Base-by-base conservation (phyloP, 2,888 invertebrate species). In the Patella ulyssiponensis region DNA sequence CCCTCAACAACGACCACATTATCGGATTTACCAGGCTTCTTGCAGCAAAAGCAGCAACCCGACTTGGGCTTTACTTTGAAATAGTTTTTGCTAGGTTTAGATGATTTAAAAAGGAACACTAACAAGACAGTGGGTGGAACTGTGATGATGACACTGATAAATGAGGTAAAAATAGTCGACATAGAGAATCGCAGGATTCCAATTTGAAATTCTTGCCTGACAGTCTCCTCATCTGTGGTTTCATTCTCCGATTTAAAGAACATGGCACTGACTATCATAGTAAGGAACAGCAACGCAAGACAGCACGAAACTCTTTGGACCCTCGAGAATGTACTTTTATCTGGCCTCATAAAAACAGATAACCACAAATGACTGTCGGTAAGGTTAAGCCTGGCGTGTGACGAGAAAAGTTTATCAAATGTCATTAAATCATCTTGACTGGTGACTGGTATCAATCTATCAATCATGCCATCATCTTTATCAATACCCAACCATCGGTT, bases 291-390 rank as follows among this genome's bases (percentile, higher is more conserved):
- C 17, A 88, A 79, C 5, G 86, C 85, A 27, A 86, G 77, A 5
- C 85, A 78, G 73, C 86, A 86, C 0, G 86, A 83, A 2, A 86
- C 72, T 20, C 88, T 81, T 77, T 88, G 87, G 11, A 87, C 85
- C 20, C 92, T 83, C 2, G 92, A 91, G 83, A 92, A 93, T 15
- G 91, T 86, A 75, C 91, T 91, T 23, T 89, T 85, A 1, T 91
- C 89, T 4, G 92, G 92, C 20, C 92, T 87, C 74, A 91, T 82
- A 79, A 92, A 89, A 53, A 92, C 88, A 0, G 92, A 92, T 72
- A 92, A 86, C 92, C 93, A 93, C 33, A 93, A 84, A 79, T 93
- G 92, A 14, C 89, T 90, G 79, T 93, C 92, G 0, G 91, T 86
- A 17, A 93, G 79, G 76, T 90, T 89, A 73, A 87, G 84, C 69